Evolutionary conservation across 2,113 vertebrate species (phyloP), one percentile per base, ranked within the genome.

Genomic region (Cyprinus carpio): DNA sequence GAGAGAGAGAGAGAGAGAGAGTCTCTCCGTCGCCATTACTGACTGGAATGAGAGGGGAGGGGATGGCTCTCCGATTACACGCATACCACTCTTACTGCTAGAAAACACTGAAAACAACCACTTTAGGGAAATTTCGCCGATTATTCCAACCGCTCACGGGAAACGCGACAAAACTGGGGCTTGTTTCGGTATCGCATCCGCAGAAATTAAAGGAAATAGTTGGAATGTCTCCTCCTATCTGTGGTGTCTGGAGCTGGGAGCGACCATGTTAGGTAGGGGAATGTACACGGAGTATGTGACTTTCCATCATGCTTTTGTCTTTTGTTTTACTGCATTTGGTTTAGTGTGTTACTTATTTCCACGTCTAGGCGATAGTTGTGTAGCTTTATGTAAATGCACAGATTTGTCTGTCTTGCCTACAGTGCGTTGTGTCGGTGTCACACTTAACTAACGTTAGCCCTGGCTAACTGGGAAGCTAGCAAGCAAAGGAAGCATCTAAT

Each of bases 191-290:
- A 62, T 86, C 37, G 29, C 91, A 80, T 87, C 62, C n/a, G 20
- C 74, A 87, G 82, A 90, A 86, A 86, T 82, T 67, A 64, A 87
- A 85, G 72, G 80, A 85, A 86, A 89, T 84, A 84, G 77, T 88
- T 88, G 93, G 91, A 92, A 93, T 90, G 93, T 92, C 89, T 87
- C 88, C 92, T 91, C 87, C 88, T 91, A 77, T 93, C 91, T 91
- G 91, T 90, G 94, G 92, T 91, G 91, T 93, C 90, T 92, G 93
- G 93, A 94, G 90, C 91, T 91, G 93, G 94, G 93, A 95, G 94
- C 94, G 91, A 95, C 95, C 94, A 95, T 95, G 94, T 93, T 95
- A 94, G 94, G 94, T 94, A 91, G 91, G 93, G 94, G 94, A 93
- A 94, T 91, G 92, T 84, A 80, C 90, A 85, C 78, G 90, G 90